Evolutionary conservation across 1,140 invertebrate species (phyloP), one percentile per base, ranked within the genome.

Genomic region (Eumeta japonica): DNA sequence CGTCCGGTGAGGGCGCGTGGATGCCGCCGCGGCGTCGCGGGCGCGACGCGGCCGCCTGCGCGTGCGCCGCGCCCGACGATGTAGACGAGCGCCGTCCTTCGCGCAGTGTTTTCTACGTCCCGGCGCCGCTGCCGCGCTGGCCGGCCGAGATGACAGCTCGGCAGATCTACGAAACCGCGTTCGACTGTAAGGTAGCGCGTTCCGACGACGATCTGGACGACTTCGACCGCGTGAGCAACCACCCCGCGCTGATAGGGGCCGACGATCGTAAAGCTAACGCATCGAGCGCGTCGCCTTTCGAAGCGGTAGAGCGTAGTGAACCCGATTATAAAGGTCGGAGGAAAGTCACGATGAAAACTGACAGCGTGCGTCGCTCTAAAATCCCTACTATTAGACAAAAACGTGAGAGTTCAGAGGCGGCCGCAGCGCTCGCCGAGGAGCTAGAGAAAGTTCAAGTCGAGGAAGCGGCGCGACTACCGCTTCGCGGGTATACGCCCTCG

Each of bases 151-250:
- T 76, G 75, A 67, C 68, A 39, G 68, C 73, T 45, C 79, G 86
- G 49, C 87, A 88, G 62, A 79, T 91, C 17, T 92, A 92, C 58
- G 90, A 92, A 68, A 92, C 90, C 20, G 90, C 90, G 27, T 92
- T 92, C 67, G 90, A 92, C 62, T 90, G 87, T 59, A 89, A 89
- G 62, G 83, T 91, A 55, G 86, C 81, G 52, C 83, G 86, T 28
- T 89, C 86, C 7, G 86, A 89, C 51, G 87, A 90, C 60, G 87
- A 90, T 54, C 77, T 90, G 32, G 87, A 90, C 53, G 85, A 89
- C 48, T 81, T 88, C 14, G 87, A 90, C 52, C 83, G 86, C 43
- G 83, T 90, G 28, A 86, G 85, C 37, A 90, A 90, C 61, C 86
- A 89, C 58, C 85, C 87, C 1, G 81, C 87, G n/a, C 65, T 90